Evolutionary conservation across 2,113 vertebrate species (phyloP), one percentile per base, ranked within the genome.

Genomic region (Ammodramus savannarum): DNA sequence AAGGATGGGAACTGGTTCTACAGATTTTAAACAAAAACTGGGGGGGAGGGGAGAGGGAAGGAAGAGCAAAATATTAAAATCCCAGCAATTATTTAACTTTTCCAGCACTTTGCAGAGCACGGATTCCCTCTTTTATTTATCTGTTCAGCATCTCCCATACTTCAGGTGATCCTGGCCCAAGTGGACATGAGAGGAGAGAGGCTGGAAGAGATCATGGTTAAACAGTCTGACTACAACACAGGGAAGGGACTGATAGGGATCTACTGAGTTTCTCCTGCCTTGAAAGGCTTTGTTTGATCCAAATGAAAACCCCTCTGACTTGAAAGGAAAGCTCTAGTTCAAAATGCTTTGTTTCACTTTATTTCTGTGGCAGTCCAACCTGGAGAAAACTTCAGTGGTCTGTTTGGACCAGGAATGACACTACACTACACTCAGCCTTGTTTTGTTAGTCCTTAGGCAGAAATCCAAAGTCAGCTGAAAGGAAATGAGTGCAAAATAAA

Each of bases 21-120:
- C 85, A 83, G 63, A 93, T 80, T 88, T 96, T 48, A 94, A 86
- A 90, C 63, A 90, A 95, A 93, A 96, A 43, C 46, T 79, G 6
- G 13, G 13, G 7, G 17, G 36, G 20, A 49, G 44, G 10, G 5
- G 7, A 2, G 15, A 61, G 17, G 54, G 72, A 90, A 95, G 46
- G 29, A 83, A 22, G 20, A 83, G 20, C 26, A 77, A 82, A 87
- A 65, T 66, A 57, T 14, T 27, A 11, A 72, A 82, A 91, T 54
- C 14, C 2, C 20, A 76, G n/a, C 36, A 72, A 69, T 34, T 10
- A 52, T 57, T 75, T 82, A 9, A 21, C 31, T 87, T 93, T 68
- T 91, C 34, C 44, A 85, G 23, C 3, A 27, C 19, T 75, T 58
- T 49, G 26, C 38, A 87, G 49, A 61, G 46, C 34, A 73, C 48